Evolutionary conservation across 2,888 invertebrate genomes (phyloP).

Genomic region (Sesamia inferens): DNA sequence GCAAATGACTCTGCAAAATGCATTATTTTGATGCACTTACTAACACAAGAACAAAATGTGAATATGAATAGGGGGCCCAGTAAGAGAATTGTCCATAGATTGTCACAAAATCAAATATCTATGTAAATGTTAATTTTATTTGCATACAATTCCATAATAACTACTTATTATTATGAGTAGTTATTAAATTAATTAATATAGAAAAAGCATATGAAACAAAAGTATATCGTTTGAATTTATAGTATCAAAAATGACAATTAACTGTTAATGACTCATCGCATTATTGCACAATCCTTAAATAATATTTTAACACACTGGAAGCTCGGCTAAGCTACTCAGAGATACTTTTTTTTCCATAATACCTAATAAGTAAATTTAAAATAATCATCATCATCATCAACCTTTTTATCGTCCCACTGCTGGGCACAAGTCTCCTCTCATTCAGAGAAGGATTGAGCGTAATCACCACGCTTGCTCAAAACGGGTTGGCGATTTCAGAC

Average conservation of each 20-base stretch:
- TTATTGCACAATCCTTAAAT: constrained; percentile 21
- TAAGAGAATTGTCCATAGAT: neutral
- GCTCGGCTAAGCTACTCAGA: neutral
- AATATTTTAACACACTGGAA: neutral
- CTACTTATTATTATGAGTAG: neutral
- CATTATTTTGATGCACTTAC: constrained; percentile 2
- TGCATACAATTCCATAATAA: constrained; percentile 22
- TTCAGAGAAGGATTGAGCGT: too few relatives aligned
- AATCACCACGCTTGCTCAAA: too few relatives aligned
- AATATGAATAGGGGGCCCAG: constrained; percentile 2
- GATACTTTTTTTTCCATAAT: too few relatives aligned
- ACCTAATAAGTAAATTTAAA: too few relatives aligned
- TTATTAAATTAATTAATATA: neutral
- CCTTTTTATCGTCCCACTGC: too few relatives aligned
- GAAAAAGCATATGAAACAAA: neutral
- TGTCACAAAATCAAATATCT: neutral
- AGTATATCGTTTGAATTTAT: constrained; percentile 12
- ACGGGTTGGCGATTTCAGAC: too few relatives aligned
- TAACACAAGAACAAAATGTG: neutral
- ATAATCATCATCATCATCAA: too few relatives aligned
- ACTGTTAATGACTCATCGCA: constrained; percentile 12
- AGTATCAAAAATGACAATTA: neutral
- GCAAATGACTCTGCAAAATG: neutral
- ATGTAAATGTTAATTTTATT: neutral
- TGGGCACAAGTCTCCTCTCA: too few relatives aligned